Conservation (phyloP, 2,113 vertebrate genomes). For the Ciconia stormi region DNA sequence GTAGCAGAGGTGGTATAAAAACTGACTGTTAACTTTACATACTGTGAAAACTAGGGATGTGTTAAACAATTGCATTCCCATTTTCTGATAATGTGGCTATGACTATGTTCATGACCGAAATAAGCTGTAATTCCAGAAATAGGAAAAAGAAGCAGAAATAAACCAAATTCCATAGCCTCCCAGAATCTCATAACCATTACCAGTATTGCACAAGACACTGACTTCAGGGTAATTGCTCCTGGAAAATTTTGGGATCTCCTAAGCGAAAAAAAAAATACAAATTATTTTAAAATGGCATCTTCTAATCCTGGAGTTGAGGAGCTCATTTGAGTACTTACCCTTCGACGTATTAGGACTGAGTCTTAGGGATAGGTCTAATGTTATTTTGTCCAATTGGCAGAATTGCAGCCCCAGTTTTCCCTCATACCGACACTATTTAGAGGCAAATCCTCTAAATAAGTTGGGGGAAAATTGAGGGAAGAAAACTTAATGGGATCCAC, state of each 20-base stretch:
- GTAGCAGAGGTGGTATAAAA: background rate
- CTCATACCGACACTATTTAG: background rate
- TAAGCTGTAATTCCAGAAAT: background rate
- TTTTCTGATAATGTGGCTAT: background rate
- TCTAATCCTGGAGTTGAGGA: background rate
- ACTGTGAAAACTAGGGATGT: background rate
- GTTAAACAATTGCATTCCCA: background rate
- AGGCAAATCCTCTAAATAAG: background rate
- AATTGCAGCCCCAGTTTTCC: background rate
- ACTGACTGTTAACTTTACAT: background rate
- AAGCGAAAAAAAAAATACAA: background rate
- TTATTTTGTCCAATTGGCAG: background rate
- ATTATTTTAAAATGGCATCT: background rate
- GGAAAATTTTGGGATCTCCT: background rate
- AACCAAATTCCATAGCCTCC: background rate
- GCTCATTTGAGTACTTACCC: background rate
- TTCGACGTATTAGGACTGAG: background rate
- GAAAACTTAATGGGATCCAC: background rate
- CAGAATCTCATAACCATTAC: background rate
- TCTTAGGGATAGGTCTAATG: background rate
- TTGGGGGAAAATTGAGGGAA: background rate
- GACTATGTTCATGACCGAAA: background rate
- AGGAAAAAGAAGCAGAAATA: background rate
- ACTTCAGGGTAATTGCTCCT: background rate
- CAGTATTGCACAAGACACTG: background rate